Percentiles rank a stretch among this genome's conserved stretches.
phyloP scores from a whole-genome alignment of 2,113 vertebrate genomes.

The Xenotilapia flavipinnis region DNA sequence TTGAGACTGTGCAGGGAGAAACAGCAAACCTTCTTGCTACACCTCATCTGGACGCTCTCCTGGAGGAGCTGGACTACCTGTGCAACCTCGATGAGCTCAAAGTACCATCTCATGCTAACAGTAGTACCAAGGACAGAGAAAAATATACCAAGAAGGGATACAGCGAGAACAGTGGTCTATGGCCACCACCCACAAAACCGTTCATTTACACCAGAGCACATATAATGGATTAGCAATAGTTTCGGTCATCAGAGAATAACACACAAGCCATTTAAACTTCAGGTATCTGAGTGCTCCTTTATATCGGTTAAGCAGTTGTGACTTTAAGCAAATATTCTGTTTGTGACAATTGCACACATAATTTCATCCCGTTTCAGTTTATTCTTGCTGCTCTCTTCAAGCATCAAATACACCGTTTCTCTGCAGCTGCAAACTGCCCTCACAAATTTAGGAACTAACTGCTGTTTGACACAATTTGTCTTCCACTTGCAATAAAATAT shows the following conservation, averaged over 20 bases:
- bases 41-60: rapidly evolving
- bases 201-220: neutral
- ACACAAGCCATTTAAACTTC: neutral
- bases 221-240: neutral
- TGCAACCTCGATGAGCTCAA: neutral
- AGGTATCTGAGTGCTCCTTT: neutral
- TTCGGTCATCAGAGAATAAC: neutral
- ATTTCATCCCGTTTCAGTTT: rapidly evolving
- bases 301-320: neutral
- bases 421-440: neutral
- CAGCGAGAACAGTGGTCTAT: neutral
- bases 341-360: rapidly evolving
- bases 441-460: neutral
- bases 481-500: neutral
- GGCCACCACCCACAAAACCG: rapidly evolving
- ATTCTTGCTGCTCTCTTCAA: neutral
- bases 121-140: neutral
- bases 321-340: neutral
- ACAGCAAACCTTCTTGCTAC: neutral
- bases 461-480: neutral
- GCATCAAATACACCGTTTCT: neutral
- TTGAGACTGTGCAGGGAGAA: neutral
- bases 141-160: neutral
- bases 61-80: neutral
- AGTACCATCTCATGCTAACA: neutral